Evolutionary conservation across 2,113 vertebrate species (phyloP).

Genomic region (Sinocyclocheilus grahami): DNA sequence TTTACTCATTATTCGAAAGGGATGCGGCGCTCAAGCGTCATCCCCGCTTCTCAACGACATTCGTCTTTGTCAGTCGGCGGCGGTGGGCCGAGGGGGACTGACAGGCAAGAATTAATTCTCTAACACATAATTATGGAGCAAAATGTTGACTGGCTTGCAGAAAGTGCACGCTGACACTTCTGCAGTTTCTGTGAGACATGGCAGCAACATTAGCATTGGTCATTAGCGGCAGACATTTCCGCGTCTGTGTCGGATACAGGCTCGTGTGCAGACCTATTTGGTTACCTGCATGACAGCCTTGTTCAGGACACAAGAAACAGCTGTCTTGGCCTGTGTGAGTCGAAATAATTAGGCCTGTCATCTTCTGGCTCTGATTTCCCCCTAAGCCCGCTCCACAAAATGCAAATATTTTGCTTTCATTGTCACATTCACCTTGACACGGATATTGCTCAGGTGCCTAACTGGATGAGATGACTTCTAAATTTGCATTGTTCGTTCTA

Average conservation of each 20-base stretch:
- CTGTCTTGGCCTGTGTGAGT: constrained; percentile 99
- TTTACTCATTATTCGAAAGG: constrained; percentile 66
- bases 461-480: constrained; percentile 99
- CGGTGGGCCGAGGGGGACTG: constrained; percentile 79
- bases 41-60: constrained; percentile 84
- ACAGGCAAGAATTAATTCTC: constrained; percentile 94
- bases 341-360: constrained; percentile 99
- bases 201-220: constrained; percentile 99
- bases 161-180: constrained; percentile 86
- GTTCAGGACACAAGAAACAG: constrained; percentile 99
- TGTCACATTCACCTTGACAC: constrained; percentile 99
- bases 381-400: constrained; percentile 90
- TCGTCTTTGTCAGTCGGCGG: constrained; percentile 86
- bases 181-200: constrained; percentile 78
- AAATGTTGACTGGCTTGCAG: constrained; percentile 94
- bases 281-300: constrained; percentile 99
- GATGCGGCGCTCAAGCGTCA: constrained; percentile 65
- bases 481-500: constrained; percentile 99
- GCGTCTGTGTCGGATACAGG: constrained; percentile 87
- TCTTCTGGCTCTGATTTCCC: constrained; percentile 94
- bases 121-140: constrained; percentile 95
- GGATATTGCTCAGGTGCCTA: constrained; percentile 99
- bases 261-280: constrained; percentile 96
- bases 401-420: constrained; percentile 99
- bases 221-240: constrained; percentile 96